Base-by-base conservation (phyloP, 2,797 vertebrate genomes). In the Pygocentrus nattereri region DNA sequence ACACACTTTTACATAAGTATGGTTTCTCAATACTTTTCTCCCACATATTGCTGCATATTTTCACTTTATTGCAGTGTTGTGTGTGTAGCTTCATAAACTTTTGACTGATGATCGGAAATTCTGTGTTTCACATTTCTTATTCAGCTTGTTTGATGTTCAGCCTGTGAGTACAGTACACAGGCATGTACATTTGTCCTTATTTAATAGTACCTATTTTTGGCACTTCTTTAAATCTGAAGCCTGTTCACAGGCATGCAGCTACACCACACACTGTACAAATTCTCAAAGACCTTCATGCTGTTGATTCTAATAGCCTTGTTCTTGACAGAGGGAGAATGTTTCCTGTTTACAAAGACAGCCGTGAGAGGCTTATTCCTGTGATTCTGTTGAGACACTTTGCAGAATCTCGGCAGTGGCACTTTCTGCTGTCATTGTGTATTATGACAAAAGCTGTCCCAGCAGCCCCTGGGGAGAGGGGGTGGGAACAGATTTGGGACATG, bases 341-440 rank as follows among this genome's bases (percentile, higher is more conserved):
- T 76, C 49, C 41, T 74, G 78, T 86, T 79, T 79, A 79, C 76
- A 76, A 76, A 81, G 71, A 81, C 71, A 65, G 18, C 65, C 73
- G 8, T 25, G 18, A n/a, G 52, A 80, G 47, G 68, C 61, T 68
- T 21, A 47, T 54, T 78, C 41, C 76, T 79, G 83, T 41, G 65
- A 73, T 78, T 82, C 69, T 67, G 13, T 69, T 76, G 61, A 61
- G 44, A 73, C 71, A 61, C 49, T 80, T 56, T 47, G 68, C 30
- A n/a, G 71, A 78, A 31, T 74, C 31, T 80, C 56, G 44, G 74
- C 80, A 82, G 58, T 50, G 68, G 58, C 68, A 77, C 34, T 81
- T 75, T 78, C 49, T 62, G 71, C 59, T 85, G 79, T 84, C 84
- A 81, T 79, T 86, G 56, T 71, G 69, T n/a, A 50, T 77, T 73